Evolutionary conservation across 2,113 vertebrate genomes (phyloP).

Genomic region (Antigone vipio): DNA sequence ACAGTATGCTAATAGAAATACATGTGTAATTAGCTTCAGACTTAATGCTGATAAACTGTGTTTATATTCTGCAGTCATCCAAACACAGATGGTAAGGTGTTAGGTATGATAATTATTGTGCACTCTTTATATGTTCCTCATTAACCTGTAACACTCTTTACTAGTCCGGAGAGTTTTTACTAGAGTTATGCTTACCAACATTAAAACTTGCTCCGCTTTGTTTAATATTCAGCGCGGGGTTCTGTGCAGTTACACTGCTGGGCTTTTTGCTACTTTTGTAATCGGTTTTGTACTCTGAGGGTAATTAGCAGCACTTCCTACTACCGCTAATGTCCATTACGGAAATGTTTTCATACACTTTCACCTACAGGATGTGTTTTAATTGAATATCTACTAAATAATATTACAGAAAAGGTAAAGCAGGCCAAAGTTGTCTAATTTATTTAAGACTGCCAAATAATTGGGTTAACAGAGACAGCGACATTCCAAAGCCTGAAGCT

Average conservation of each 20-base stretch:
- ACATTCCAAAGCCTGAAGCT: neutral
- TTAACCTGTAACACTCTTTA: constrained; percentile 50
- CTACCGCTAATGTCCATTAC: neutral
- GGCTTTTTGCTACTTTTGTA: neutral
- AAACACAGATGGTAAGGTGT: constrained; percentile 50
- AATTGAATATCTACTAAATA: constrained; percentile 34
- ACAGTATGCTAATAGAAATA: neutral
- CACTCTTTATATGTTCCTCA: constrained; percentile 53
- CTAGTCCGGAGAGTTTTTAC: constrained; percentile 51
- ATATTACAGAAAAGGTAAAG: constrained; percentile 22
- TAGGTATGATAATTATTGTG: constrained; percentile 33
- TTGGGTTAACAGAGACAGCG: neutral
- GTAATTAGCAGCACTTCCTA: constrained; percentile 12
- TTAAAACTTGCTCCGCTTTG: neutral
- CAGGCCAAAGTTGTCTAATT: constrained; percentile 33
- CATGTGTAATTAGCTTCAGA: neutral
- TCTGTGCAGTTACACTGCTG: neutral
- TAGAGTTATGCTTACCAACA: neutral
- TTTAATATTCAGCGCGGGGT: constrained; percentile 21
- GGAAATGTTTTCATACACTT: constrained; percentile 34
- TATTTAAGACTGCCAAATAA: neutral
- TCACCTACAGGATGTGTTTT: constrained; percentile 54
- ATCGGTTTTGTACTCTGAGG: neutral
- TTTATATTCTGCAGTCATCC: constrained; percentile 46
- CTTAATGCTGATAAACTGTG: neutral